phyloP scores from a whole-genome alignment of 2,888 invertebrate species.

The Gisinianus flammeolus region DNA sequence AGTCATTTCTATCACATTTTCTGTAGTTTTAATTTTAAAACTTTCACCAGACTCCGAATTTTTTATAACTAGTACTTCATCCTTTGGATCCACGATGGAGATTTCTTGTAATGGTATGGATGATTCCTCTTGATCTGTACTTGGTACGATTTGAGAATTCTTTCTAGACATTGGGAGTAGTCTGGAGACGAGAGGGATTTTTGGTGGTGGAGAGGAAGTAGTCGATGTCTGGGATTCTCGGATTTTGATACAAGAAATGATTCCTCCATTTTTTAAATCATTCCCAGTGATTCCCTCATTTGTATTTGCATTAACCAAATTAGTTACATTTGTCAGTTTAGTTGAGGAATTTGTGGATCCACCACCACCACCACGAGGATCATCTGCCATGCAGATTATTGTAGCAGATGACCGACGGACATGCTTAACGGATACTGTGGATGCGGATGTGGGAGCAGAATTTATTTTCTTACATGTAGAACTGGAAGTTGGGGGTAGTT shows the following conservation, averaged over 20 bases:
- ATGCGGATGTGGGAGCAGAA: neutral
- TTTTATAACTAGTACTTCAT: neutral
- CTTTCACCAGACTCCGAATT: neutral
- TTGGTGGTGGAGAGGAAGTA: neutral
- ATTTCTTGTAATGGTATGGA: constrained; percentile 6
- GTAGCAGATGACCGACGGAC: neutral
- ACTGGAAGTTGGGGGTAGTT: neutral
- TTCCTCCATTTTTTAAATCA: neutral
- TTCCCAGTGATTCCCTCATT: neutral
- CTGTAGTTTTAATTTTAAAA: neutral
- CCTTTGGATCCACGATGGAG: neutral
- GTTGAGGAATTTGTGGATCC: too few species aligned
- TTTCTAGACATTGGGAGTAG: constrained; percentile 21
- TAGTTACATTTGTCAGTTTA: neutral
- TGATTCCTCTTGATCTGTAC: neutral
- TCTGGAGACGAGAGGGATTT: constrained; percentile 5
- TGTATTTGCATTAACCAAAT: neutral
- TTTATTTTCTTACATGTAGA: neutral
- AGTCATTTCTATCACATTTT: neutral
- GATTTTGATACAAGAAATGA: too few species aligned
- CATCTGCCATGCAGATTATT: neutral
- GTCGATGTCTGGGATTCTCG: neutral
- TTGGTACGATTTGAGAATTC: constrained; percentile 24
- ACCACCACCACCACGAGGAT: neutral
- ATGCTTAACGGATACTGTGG: too few species aligned